Base-by-base conservation (phyloP, 2,888 invertebrate species). In the Axea sp. region DNA sequence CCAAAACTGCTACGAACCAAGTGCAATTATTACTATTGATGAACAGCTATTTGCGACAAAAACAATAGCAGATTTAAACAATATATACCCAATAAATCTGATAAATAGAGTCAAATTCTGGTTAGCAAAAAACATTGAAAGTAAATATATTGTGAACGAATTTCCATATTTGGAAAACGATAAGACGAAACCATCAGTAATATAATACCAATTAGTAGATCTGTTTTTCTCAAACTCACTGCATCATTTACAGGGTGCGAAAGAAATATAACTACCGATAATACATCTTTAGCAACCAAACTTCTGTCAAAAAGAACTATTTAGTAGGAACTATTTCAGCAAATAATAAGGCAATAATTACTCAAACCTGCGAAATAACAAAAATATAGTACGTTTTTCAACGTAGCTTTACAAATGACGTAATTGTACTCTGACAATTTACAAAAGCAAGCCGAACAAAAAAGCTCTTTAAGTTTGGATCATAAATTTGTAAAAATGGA, bases 71-170 rank as follows among this genome's bases (percentile, higher is more conserved):
- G 62, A 53, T 84, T 82, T 77, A 78, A 71, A 2, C 81, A 83
- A 59, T 82, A 81, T 68, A 82, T 84, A 78, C 69, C 78, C 6
- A 81, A 80, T 45, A 83, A 84, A 59, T 62, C 67, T n/a, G 28
- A 72, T 9, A 75, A 75, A 47, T 64, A 67, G 72, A 5, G 7
- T 24, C 3, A 24, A 19, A 19, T 19, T 19, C 19, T 19, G 19
- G 19, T 19, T 19, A 19, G 19, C 19, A 19, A 3, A 3, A 31
- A 76, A 80, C 55, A 75, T 80, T 37, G 67, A 51, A 55, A 76
- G 73, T 31, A 79, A 81, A 68, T 77, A 71, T 14, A 33, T 80
- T 30, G 17, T 80, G 37, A 81, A 81, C 77, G 76, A 71, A 4
- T 80, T 81, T 76, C 76, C 77, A 57, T 80, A 79, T 22, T 72